These are phyloP conservation scores for Tokudaia muenninki DNA, from an alignment of 2,797 vertebrate genomes.

Conservation along the genomic window DNA sequence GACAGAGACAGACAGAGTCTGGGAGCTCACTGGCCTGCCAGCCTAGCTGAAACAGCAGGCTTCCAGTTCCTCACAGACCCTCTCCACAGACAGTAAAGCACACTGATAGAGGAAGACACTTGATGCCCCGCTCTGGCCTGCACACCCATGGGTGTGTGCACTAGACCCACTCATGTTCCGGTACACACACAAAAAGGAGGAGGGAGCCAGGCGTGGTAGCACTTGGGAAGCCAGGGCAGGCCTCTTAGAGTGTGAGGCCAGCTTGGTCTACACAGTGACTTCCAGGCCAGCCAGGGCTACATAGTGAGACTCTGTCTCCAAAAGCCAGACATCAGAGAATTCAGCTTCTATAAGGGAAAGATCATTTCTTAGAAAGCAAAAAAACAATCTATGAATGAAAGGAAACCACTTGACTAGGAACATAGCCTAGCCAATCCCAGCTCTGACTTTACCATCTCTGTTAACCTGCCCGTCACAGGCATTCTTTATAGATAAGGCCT, in stretches of 20 bases:
- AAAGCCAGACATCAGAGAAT: background rate
- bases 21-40: background rate
- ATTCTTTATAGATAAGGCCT: background rate
- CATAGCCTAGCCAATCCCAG: background rate
- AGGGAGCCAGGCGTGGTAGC: background rate
- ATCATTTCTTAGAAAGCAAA: constrained; percentile 2
- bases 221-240: background rate
- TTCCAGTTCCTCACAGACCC: background rate
- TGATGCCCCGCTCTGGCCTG: background rate
- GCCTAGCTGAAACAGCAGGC: background rate
- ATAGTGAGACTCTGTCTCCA: background rate
- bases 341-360: constrained; percentile 9
- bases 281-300: background rate
- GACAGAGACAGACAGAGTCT: background rate
- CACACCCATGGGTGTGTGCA: no score
- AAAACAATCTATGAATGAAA: background rate
- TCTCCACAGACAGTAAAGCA: background rate
- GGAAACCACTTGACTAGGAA: background rate
- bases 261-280: background rate
- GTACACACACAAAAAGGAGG: background rate
- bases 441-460: background rate
- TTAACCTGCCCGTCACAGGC: background rate
- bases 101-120: background rate
- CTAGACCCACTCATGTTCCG: no score
- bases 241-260: background rate